These are phyloP conservation scores for Pristionchus fissidentatus DNA, from an alignment of 2,888 invertebrate genomes.

Conservation along the genomic window DNA sequence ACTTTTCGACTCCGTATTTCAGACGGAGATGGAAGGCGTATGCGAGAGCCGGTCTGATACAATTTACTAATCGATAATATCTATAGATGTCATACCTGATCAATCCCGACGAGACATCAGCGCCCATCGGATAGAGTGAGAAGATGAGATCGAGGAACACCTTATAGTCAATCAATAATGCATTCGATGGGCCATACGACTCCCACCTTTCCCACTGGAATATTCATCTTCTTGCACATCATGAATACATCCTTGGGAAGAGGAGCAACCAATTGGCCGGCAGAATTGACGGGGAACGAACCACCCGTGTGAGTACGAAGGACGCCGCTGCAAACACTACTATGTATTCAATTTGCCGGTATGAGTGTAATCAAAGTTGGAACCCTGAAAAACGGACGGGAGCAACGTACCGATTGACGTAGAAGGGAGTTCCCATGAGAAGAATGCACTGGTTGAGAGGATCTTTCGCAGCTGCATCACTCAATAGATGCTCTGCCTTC, in stretches of 20 bases:
- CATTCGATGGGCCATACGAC: not conserved
- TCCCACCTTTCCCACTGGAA: slow-evolving; percentile 41
- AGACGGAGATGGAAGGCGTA: slow-evolving; percentile 17
- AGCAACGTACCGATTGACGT: slow-evolving; percentile 36
- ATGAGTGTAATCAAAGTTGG: not conserved
- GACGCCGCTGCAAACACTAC: not conserved
- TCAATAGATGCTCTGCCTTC: not conserved
- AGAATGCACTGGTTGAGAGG: slow-evolving; percentile 26
- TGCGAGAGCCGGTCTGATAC: slow-evolving; percentile 21
- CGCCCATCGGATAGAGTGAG: slow-evolving; percentile 34
- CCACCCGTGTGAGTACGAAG: slow-evolving; percentile 21
- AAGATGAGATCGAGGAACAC: slow-evolving; percentile 22
- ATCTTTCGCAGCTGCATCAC: not conserved
- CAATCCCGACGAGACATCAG: slow-evolving; percentile 6
- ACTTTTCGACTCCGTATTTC: slow-evolving; percentile 33
- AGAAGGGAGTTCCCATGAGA: slow-evolving; percentile 39
- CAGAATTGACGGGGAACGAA: slow-evolving; percentile 2
- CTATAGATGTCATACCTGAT: not conserved
- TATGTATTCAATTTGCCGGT: too few relatives aligned
- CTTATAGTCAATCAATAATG: slow-evolving; percentile 8
- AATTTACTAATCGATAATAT: not conserved
- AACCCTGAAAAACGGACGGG: too few relatives aligned
- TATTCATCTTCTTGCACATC: slow-evolving; percentile 41
- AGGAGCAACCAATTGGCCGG: slow-evolving; percentile 17
- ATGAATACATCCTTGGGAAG: slow-evolving; percentile 26